phyloP scores from a whole-genome alignment of 2,113 vertebrate genomes.

The Sceloporus undulatus region DNA sequence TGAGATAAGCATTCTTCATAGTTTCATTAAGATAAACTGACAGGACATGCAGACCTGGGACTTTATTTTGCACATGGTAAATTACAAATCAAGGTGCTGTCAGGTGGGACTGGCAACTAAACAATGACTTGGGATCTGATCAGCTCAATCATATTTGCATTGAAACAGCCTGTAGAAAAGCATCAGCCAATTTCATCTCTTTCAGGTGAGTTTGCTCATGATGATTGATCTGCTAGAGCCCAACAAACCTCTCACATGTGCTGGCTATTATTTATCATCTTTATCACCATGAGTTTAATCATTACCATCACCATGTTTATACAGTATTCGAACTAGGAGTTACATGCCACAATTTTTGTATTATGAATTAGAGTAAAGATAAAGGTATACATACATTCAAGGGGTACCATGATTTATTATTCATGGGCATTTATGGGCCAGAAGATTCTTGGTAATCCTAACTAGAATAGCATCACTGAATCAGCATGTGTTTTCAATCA shows the following conservation, averaged over 20 bases:
- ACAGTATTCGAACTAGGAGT: neutral
- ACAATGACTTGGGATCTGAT: neutral
- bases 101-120: conserved; percentile 24
- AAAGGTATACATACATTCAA: neutral
- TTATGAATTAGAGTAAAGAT: neutral
- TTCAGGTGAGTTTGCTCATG: conserved; percentile 14
- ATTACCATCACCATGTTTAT: neutral
- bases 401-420: neutral
- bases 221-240: neutral
- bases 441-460: too few relatives aligned
- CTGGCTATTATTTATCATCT: conserved; percentile 5
- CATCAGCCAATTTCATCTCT: neutral
- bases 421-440: neutral
- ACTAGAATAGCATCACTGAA: too few relatives aligned
- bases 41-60: neutral
- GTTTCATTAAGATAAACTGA: conserved; percentile 57
- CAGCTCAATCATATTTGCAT: conserved; percentile 31
- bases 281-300: neutral
- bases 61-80: neutral
- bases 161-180: neutral
- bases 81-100: conserved; percentile 28
- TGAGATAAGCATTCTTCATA: conserved; percentile 45
- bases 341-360: neutral
- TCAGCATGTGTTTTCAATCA: too few relatives aligned
- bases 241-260: neutral